Evolutionary conservation across 2,797 vertebrate species (phyloP).

Genomic region (Rhynchonycteris naso): DNA sequence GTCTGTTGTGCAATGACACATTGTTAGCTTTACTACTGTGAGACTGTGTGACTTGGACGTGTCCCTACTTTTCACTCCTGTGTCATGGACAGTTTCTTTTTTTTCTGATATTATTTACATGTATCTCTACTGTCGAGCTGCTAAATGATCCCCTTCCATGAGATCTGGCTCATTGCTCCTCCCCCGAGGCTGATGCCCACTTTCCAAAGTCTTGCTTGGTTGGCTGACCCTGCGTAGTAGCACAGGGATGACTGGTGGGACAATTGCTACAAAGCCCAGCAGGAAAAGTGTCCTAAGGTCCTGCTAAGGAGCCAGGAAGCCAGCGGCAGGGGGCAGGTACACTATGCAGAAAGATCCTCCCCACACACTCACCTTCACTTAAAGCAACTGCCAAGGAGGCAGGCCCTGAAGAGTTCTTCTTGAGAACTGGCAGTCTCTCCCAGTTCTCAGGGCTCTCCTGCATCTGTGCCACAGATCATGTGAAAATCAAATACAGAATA

Average conservation of each 20-base stretch:
- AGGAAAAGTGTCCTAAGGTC: not conserved
- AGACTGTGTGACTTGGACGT: not conserved
- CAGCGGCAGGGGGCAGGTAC: not conserved
- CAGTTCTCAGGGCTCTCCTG: not conserved
- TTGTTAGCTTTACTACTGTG: not conserved
- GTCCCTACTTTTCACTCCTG: not conserved
- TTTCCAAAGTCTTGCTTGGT: not conserved
- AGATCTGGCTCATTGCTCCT: not conserved
- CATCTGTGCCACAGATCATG: accelerated
- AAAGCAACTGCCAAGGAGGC: not conserved
- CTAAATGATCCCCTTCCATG: not conserved
- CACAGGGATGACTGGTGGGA: not conserved
- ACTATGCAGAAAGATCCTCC: not conserved
- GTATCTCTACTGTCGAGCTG: not conserved
- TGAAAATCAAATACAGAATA: not conserved
- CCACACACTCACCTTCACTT: not conserved
- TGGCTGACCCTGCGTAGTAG: not conserved
- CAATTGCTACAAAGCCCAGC: not conserved
- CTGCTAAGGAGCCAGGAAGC: not conserved
- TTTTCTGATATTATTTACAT: not conserved
- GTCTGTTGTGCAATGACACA: not conserved
- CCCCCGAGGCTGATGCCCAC: not conserved
- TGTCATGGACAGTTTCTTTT: not conserved
- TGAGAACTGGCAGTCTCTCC: not conserved
- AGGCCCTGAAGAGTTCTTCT: too few species aligned